These are phyloP conservation scores for Antennarius striatus DNA, from an alignment of 2,113 vertebrate genomes.

Conservation along the genomic window DNA sequence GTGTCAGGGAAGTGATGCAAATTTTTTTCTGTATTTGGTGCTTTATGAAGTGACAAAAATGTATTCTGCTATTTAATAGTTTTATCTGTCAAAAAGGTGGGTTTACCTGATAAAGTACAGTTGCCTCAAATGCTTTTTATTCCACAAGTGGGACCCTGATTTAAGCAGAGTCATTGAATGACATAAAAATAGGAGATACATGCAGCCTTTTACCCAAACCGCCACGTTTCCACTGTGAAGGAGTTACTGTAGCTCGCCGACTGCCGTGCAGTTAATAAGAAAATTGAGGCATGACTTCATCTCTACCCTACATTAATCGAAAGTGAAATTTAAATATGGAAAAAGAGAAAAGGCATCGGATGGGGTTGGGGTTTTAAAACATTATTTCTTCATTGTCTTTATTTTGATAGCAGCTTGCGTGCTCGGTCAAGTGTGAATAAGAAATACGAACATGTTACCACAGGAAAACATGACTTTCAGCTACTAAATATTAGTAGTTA, in stretches of 20 bases:
- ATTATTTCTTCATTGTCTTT: slow-evolving; percentile 25
- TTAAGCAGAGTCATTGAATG: slow-evolving; percentile 26
- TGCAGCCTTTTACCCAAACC: not conserved
- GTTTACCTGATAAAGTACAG: slow-evolving; percentile 36
- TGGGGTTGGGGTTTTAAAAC: slow-evolving; percentile 20
- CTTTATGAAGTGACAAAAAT: slow-evolving; percentile 57
- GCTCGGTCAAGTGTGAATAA: slow-evolving; percentile 40
- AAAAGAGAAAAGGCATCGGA: slow-evolving; percentile 7
- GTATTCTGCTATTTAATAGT: slow-evolving; percentile 53
- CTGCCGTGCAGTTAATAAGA: slow-evolving; percentile 64
- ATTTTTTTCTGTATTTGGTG: slow-evolving; percentile 57
- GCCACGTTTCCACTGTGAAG: slow-evolving; percentile 46
- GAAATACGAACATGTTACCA: slow-evolving; percentile 29
- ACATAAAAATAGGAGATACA: slow-evolving; percentile 31
- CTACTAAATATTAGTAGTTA: slow-evolving; percentile 11
- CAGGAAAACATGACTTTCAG: slow-evolving; percentile 35
- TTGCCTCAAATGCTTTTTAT: slow-evolving; percentile 37
- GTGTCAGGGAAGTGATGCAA: slow-evolving; percentile 72
- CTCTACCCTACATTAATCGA: slow-evolving; percentile 13
- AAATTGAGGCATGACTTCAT: slow-evolving; percentile 29
- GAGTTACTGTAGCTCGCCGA: slow-evolving; percentile 30
- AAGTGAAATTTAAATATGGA: slow-evolving; percentile 25
- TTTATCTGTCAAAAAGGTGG: slow-evolving; percentile 43
- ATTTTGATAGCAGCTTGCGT: slow-evolving; percentile 31
- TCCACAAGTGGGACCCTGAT: slow-evolving; percentile 22